phyloP scores from a whole-genome alignment of 2,113 vertebrate genomes.

The Ophthalmolycus amberensis region DNA sequence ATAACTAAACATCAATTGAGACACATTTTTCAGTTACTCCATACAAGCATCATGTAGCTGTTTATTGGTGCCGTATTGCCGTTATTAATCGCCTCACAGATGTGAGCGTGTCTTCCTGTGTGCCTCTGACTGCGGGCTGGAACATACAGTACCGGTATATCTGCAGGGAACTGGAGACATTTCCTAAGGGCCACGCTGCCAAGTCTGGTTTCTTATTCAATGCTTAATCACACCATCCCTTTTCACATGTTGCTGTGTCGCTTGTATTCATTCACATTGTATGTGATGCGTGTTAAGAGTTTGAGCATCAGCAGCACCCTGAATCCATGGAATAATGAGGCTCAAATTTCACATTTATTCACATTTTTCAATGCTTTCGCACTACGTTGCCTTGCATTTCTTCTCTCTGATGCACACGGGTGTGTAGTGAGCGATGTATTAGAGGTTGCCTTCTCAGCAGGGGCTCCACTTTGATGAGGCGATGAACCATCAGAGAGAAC shows the following conservation, averaged over 20 bases:
- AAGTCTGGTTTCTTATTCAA: background rate
- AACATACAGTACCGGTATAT: background rate
- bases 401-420: background rate
- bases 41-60: background rate
- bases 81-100: constrained; percentile 14
- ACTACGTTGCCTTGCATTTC: background rate
- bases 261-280: background rate
- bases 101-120: background rate
- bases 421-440: constrained; percentile 4
- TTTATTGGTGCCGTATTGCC: background rate
- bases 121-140: background rate
- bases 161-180: constrained; percentile 35
- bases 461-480: background rate
- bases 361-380: background rate
- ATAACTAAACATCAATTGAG: background rate
- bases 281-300: background rate
- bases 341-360: background rate
- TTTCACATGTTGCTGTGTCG: background rate
- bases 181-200: constrained; percentile 25
- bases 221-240: constrained; percentile 1
- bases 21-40: background rate
- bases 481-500: constrained; percentile 9
- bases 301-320: background rate
- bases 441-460: constrained; percentile 17
- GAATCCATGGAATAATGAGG: background rate